phyloP scores from a whole-genome alignment of 1,140 invertebrate genomes.

The Atopsyche davidsoni region DNA sequence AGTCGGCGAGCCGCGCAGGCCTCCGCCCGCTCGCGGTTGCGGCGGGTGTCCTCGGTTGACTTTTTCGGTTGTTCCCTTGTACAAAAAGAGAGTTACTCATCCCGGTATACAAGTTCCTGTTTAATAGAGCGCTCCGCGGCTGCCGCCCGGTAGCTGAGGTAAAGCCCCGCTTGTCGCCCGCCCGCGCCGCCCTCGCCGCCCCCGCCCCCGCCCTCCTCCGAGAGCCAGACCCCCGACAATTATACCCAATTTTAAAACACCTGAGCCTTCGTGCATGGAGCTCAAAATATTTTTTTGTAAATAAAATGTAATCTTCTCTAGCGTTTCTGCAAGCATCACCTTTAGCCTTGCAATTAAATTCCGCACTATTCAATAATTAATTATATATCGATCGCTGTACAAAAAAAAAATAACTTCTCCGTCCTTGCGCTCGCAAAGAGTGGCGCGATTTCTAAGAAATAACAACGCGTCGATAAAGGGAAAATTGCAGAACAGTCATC shows the following conservation, averaged over 20 bases:
- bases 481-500: slow-evolving; percentile 4
- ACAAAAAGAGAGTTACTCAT: slow-evolving; percentile 26
- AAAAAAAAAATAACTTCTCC: too few species aligned
- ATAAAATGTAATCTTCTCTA: too few species aligned
- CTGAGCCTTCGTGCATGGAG: too few species aligned
- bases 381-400: too few species aligned
- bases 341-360: too few species aligned
- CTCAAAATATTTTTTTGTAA: too few species aligned
- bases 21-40: too few species aligned
- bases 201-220: not conserved
- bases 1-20: slow-evolving; percentile 32
- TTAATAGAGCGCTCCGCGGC: slow-evolving; percentile 37
- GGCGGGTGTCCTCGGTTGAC: slow-evolving; percentile 3
- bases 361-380: too few species aligned
- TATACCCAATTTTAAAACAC: too few species aligned
- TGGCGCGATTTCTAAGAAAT: slow-evolving; percentile 3
- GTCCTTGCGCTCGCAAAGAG: too few species aligned
- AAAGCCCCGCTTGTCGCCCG: slow-evolving; percentile 19
- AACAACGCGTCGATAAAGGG: slow-evolving; percentile 2
- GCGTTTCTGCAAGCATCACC: too few species aligned
- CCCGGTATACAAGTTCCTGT: slow-evolving; percentile 52
- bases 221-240: too few species aligned
- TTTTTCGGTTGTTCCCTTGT: slow-evolving; percentile 26
- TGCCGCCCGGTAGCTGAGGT: slow-evolving; percentile 13
- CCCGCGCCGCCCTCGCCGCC: slow-evolving; percentile 1